phyloP scores from a whole-genome alignment of 2,888 invertebrate species.

The Leucozona laternaria region DNA sequence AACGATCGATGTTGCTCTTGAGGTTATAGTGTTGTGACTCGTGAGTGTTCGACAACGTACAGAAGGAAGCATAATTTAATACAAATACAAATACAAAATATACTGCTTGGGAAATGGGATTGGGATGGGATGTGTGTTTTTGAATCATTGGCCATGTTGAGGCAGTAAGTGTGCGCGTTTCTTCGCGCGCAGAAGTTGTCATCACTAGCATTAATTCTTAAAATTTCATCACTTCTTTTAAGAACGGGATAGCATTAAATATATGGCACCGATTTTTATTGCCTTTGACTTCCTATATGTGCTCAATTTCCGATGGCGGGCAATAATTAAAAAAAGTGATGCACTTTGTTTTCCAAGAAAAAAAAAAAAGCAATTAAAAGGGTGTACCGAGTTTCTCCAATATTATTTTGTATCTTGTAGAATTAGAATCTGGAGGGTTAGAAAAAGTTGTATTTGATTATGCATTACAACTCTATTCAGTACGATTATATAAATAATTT shows the following conservation, averaged over 20 bases:
- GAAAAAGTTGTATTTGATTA: no score
- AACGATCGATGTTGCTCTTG: conserved; percentile 52
- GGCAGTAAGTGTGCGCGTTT: conserved; percentile 67
- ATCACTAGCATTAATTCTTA: conserved; percentile 71
- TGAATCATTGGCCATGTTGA: conserved; percentile 67
- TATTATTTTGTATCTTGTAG: background rate
- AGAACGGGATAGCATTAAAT: conserved; percentile 73
- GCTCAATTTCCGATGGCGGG: conserved; percentile 72
- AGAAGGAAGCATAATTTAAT: conserved; percentile 63
- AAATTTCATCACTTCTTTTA: conserved; percentile 75
- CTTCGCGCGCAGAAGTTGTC: conserved; percentile 64
- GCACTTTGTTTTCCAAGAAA: conserved; percentile 48
- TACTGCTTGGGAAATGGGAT: background rate
- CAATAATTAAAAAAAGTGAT: conserved; percentile 65
- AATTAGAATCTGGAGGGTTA: background rate
- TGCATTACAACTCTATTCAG: no score
- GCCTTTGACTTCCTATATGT: conserved; percentile 75
- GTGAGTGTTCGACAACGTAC: conserved; percentile 26
- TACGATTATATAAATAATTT: no score
- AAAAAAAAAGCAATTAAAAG: background rate
- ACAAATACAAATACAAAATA: no score
- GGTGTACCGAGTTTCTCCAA: background rate
- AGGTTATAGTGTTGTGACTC: background rate
- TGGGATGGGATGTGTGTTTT: conserved; percentile 24
- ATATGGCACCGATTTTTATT: conserved; percentile 75